Percentiles rank a stretch among this genome's conserved stretches.
Conservation (phyloP, 2,113 vertebrate genomes). For the Hyperopisus bebe region DNA sequence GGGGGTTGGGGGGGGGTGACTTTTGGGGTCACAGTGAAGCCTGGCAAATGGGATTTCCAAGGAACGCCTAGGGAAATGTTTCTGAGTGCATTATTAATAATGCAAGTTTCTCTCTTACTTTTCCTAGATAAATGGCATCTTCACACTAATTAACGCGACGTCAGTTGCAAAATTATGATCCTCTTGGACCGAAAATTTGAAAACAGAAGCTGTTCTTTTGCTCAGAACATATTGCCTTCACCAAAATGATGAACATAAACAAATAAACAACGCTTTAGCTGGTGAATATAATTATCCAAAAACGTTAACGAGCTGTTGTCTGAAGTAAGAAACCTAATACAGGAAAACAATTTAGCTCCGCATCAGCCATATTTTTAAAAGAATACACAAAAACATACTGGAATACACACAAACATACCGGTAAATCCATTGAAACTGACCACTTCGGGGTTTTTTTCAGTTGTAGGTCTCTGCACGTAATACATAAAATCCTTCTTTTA, state of each 20-base stretch:
- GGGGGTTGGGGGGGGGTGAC: neutral
- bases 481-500: neutral
- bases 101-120: neutral
- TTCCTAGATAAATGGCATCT: neutral
- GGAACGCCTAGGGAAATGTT: neutral
- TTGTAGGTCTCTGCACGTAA: neutral
- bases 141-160: neutral
- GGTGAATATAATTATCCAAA: neutral
- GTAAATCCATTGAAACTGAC: neutral
- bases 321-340: neutral
- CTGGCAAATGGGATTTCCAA: neutral
- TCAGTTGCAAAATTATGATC: slow-evolving; percentile 2
- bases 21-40: neutral
- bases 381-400: neutral
- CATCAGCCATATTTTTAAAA: neutral
- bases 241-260: neutral
- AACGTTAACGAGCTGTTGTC: neutral
- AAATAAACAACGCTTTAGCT: neutral
- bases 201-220: slow-evolving; percentile 5
- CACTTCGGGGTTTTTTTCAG: neutral
- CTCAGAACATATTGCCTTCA: neutral
- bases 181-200: neutral
- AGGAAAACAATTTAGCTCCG: neutral
- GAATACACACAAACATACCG: no score
- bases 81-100: neutral